A percentile compares a stretch with the other conserved stretches of the same genome.
phyloP scores from a whole-genome alignment of 2,797 vertebrate species.

The Myiotriccus ornatus region DNA sequence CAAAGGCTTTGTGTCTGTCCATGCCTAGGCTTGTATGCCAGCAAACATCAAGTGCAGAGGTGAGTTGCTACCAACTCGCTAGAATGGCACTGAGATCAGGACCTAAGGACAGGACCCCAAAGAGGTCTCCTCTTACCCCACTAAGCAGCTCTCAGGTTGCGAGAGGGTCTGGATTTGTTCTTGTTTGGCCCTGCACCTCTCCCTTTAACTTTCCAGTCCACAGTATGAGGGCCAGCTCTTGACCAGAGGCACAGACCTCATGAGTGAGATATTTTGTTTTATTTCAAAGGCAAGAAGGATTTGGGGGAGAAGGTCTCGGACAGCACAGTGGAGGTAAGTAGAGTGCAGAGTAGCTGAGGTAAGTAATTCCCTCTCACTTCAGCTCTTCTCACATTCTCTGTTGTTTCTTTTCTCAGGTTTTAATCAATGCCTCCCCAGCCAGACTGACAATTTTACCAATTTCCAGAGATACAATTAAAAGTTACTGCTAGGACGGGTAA shows the following conservation, averaged over 20 bases:
- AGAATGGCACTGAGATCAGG: background rate
- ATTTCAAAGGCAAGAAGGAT: constrained; percentile 89
- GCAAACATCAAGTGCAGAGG: background rate
- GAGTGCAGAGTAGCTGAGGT: constrained; percentile 76
- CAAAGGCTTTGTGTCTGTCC: background rate
- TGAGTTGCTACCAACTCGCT: background rate
- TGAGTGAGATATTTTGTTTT: constrained; percentile 61
- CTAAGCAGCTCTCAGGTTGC: background rate
- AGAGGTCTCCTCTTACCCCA: background rate
- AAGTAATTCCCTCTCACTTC: constrained; percentile 76
- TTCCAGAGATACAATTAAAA: constrained; percentile 86
- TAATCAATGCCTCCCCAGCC: constrained; percentile 86
- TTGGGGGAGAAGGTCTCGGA: constrained; percentile 86
- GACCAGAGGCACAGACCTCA: background rate
- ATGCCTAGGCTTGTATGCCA: background rate
- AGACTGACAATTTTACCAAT: constrained; percentile 85
- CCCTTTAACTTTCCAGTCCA: background rate
- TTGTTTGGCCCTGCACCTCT: background rate
- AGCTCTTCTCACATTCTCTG: constrained; percentile 81
- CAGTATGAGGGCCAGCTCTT: background rate
- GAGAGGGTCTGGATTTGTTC: background rate
- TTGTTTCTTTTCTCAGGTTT: constrained; percentile 86
- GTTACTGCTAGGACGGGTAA: constrained; percentile 83
- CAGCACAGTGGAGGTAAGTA: constrained; percentile 96
- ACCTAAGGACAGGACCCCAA: background rate